Conservation (phyloP, 2,797 vertebrate species). For the Leptoclinus maculatus region DNA sequence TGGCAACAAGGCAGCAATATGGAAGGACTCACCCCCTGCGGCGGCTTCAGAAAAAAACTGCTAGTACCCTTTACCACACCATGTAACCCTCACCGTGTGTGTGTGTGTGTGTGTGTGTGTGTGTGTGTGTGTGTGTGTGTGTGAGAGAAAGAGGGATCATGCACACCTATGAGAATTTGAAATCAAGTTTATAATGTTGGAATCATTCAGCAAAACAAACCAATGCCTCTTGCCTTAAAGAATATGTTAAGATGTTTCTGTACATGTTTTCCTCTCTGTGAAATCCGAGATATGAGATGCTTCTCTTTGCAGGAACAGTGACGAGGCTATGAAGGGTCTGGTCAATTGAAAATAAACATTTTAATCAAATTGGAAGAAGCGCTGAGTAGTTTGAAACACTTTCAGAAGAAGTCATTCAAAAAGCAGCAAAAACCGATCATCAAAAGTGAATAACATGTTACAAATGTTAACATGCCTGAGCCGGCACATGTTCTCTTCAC, state of each 20-base stretch:
- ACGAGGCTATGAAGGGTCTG: conserved; percentile 45
- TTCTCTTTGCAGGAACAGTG: conserved; percentile 26
- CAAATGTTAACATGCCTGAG: conserved; percentile 34
- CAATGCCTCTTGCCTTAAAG: conserved; percentile 81
- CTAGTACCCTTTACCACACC: conserved; percentile 93
- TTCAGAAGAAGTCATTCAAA: background rate
- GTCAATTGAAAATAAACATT: conserved; percentile 1
- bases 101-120: conserved; percentile 5
- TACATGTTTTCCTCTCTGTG: conserved; percentile 38
- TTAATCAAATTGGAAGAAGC: background rate
- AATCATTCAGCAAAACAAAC: conserved; percentile 63
- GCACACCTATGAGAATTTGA: conserved; percentile 30
- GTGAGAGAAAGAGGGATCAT: background rate
- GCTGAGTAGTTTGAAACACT: background rate
- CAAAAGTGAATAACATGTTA: conserved; percentile 13
- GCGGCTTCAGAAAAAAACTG: conserved; percentile 92
- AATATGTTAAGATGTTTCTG: conserved; percentile 51
- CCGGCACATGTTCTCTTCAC: conserved; percentile 43
- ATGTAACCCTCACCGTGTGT: conserved; percentile 86
- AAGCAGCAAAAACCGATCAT: conserved; percentile 43
- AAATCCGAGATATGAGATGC: conserved; percentile 24
- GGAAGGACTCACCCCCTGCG: conserved; percentile 94
- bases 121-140: background rate
- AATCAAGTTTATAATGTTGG: conserved; percentile 51
- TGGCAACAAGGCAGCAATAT: conserved; percentile 88